Percentiles rank a stretch among this genome's conserved stretches.
Evolutionary conservation across 2,888 invertebrate genomes (phyloP).

Genomic region (Branchellion lobata): DNA sequence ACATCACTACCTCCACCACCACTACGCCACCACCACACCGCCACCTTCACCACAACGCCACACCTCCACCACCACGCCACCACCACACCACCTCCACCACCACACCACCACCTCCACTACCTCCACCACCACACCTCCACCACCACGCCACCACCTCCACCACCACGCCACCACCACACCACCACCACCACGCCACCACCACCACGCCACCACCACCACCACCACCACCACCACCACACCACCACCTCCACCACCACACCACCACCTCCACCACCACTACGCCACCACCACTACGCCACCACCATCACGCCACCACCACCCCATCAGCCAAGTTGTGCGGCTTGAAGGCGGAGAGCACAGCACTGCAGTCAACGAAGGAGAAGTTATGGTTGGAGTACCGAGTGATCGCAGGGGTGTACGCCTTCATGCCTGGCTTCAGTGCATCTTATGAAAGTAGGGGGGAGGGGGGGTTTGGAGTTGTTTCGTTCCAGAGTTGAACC

Average conservation of each 20-base stretch:
- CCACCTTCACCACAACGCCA: no score
- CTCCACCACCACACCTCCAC: no score
- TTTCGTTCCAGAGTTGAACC: no score
- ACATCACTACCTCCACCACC: no score
- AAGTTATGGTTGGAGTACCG: conserved; percentile 86
- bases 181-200: not conserved
- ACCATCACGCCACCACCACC: not conserved
- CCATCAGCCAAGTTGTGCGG: conserved; percentile 80
- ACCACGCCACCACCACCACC: not conserved
- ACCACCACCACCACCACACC: not conserved
- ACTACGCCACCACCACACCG: no score
- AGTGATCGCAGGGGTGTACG: conserved; percentile 70
- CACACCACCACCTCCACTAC: no score
- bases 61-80: no score
- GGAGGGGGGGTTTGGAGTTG: not conserved
- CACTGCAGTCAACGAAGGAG: conserved; percentile 83
- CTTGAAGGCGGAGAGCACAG: conserved; percentile 69
- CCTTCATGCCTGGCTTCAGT: conserved; percentile 77
- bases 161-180: not conserved
- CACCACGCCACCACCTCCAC: no score
- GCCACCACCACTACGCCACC: not conserved
- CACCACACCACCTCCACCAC: no score
- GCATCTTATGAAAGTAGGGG: conserved; percentile 83
- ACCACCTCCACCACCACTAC: not conserved
- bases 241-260: not conserved